These are phyloP conservation scores for Phylloscopus trochiloides DNA, from an alignment of 2,113 vertebrate species.

Conservation along the genomic window DNA sequence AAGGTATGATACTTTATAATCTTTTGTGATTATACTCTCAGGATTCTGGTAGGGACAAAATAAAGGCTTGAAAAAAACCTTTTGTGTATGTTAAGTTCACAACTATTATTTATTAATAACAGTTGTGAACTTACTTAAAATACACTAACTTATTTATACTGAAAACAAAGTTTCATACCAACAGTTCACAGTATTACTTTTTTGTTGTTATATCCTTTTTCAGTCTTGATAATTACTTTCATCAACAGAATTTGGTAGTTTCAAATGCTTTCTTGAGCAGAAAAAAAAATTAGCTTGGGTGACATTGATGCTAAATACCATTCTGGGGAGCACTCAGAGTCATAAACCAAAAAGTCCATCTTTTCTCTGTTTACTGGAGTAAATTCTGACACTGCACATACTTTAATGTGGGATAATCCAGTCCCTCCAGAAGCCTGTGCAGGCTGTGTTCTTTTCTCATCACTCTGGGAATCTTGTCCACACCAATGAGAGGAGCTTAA, in stretches of 20 bases:
- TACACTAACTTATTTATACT: not conserved
- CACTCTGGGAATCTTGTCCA: not conserved
- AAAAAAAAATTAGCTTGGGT: not conserved
- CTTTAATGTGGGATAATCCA: not conserved
- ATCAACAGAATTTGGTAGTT: not conserved
- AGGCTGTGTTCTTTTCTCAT: not conserved
- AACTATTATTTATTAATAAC: not conserved
- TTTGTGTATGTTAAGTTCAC: not conserved
- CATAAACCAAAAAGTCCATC: not conserved
- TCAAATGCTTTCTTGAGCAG: not conserved
- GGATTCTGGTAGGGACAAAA: not conserved
- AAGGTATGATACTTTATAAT: not conserved
- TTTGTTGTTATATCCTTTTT: not conserved
- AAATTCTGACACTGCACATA: not conserved
- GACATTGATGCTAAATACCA: not conserved
- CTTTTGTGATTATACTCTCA: not conserved
- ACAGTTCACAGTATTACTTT: not conserved
- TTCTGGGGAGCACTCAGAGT: not conserved
- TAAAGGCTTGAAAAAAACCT: not conserved
- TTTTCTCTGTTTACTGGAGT: not conserved
- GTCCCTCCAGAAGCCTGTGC: not conserved
- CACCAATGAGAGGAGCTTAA: not conserved
- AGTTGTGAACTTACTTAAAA: not conserved
- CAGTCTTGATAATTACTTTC: not conserved
- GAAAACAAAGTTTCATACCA: not conserved